Base-by-base conservation (phyloP, 2,113 vertebrate species). In the Lampris incognitus region DNA sequence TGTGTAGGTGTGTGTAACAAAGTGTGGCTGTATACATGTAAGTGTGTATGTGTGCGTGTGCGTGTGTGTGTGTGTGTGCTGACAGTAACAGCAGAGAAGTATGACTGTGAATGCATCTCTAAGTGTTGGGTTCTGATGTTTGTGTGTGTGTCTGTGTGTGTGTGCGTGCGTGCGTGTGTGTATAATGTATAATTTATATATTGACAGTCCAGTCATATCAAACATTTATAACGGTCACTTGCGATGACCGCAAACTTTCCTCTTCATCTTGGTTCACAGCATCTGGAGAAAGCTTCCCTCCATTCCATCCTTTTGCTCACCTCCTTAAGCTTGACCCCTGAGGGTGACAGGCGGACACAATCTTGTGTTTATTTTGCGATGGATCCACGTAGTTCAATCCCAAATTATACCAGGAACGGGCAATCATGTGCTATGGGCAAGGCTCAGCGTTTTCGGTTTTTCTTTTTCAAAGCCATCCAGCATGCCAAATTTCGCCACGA, bases 181-280 rank as follows among this genome's bases (percentile, higher is more conserved):
- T 85, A 51, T 83, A 54, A 80, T 87, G 74, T 89, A 82, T 84
- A 81, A 68, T 80, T 86, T 79, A 90, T 93, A 91, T 90, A 92
- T 77, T 85, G 87, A 93, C 92, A 93, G 93, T 93, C 91, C 89
- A 86, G 86, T 92, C 88, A 90, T 87, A 92, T 90, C 90, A 92
- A 92, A 93, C 88, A 92, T 92, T 87, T 84, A 87, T 59, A 68
- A 88, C 81, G 79, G 86, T 67, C 79, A 83, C 83, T 75, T 66
- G 77, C 71, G 69, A 79, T 50, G 73, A 74, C 73, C 69, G 74
- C 72, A 78, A 80, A 78, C 78, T 83, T 89, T 87, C 74, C 52
- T 85, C 86, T 87, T 85, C 81, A 72, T 87, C 73, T 9, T 85
- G 81, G 82, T 92, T 92, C 93, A 92, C 92, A 93, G 92, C 91